These are phyloP conservation scores for Drosophila anomalipes DNA, from an alignment of 2,888 invertebrate species.

Conservation along the genomic window DNA sequence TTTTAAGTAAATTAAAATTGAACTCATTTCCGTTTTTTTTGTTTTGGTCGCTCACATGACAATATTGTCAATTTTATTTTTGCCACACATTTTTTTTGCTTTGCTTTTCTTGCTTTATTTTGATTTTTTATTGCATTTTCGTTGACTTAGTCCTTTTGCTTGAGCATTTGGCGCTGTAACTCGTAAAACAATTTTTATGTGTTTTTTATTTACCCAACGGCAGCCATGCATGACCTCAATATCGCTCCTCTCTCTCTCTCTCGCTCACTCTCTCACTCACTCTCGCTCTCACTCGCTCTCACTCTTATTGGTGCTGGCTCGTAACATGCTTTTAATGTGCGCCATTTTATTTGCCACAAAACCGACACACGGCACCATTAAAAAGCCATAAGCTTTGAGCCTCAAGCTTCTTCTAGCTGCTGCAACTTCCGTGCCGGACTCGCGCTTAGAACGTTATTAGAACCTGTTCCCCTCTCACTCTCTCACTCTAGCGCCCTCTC, in stretches of 20 bases:
- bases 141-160: slow-evolving; percentile 48
- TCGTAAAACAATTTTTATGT: slow-evolving; percentile 80
- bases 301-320: slow-evolving; percentile 1
- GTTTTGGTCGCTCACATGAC: slow-evolving; percentile 69
- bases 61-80: slow-evolving; percentile 80
- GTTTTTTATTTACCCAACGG: slow-evolving; percentile 76
- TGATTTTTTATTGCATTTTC: slow-evolving; percentile 72
- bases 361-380: slow-evolving; percentile 81
- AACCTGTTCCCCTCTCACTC: slow-evolving; percentile 36
- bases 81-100: slow-evolving; percentile 27
- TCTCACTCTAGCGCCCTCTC: background rate
- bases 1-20: slow-evolving; percentile 80
- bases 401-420: slow-evolving; percentile 49
- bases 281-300: slow-evolving; percentile 16
- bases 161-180: slow-evolving; percentile 40
- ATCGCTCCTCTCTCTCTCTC: slow-evolving; percentile 20
- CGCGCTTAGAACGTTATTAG: slow-evolving; percentile 73
- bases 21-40: slow-evolving; percentile 55
- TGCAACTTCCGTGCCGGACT: slow-evolving; percentile 54
- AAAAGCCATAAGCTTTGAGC: slow-evolving; percentile 81
- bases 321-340: slow-evolving; percentile 77
- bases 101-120: background rate
- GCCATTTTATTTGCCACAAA: slow-evolving; percentile 80
- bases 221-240: slow-evolving; percentile 78
- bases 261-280: slow-evolving; percentile 20